Evolutionary conservation across 2,888 invertebrate genomes (phyloP), one percentile per base, ranked within the genome.

Genomic region (Parelbella ahira): DNA sequence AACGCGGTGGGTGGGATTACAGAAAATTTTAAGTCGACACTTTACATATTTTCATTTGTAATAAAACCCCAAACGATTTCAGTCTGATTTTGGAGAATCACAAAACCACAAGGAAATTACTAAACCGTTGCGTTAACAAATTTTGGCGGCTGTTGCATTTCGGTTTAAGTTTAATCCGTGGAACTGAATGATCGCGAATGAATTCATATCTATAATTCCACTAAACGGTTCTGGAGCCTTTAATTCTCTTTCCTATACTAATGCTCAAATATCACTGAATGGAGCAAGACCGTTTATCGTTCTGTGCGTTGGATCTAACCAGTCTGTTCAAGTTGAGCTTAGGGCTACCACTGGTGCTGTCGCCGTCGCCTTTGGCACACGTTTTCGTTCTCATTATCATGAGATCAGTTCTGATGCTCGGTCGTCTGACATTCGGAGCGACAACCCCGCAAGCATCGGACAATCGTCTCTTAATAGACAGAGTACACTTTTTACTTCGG

Each of bases 361-460:
- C 92, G 45, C 89, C 89, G 46, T 93, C 92, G 9, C 91, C 92
- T 74, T 92, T 88, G 60, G 92, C 91, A 83, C 92, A 91, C 47
- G 94, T 93, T 83, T 94, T 94, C 54, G 93, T 93, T 72, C 94
- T 91, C 92, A 96, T 94, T 59, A 95, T 93, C 91, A 95, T 93
- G 54, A 96, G 89, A 72, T 97, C 96, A 3, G 96, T 96, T 48
- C 96, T 89, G 52, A 97, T 94, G 74, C 95, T 95, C 18, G 96
- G 96, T 28, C 96, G 88, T 36, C 96, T 88, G 0, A 94, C 96
- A 66, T 95, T 95, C 1, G 95, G 94, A n/a, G 95, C 94, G 9
- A 96, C 94, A 3, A 95, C 94, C 2, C 96, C 96, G 63, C 95
- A 95, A 1, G 96, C 96, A 64, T 96, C 96, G 51, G 95, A 95